Conservation (phyloP, 2,888 invertebrate genomes). For the Lagria hirta region DNA sequence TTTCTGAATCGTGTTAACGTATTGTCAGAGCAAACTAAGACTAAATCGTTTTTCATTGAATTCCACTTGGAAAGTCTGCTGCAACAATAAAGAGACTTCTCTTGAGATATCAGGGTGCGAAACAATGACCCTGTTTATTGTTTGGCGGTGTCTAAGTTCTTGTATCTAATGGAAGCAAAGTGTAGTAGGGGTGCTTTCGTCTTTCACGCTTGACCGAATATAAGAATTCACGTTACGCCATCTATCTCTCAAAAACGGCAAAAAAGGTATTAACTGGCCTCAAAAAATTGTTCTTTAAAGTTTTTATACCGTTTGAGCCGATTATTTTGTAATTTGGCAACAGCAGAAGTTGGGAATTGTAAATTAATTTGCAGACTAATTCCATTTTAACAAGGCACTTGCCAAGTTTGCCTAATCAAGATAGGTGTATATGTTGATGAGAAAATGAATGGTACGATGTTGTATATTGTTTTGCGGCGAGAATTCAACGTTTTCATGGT, state of each 20-base stretch:
- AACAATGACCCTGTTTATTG: slow-evolving; percentile 40
- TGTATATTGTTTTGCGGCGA: slow-evolving; percentile 21
- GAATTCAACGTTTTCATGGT: slow-evolving; percentile 11
- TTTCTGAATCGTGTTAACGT: too few relatives aligned
- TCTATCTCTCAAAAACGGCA: neutral
- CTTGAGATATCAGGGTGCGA: slow-evolving; percentile 33
- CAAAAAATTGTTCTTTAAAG: too few relatives aligned
- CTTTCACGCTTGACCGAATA: slow-evolving; percentile 18
- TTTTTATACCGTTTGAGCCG: neutral
- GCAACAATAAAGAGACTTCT: slow-evolving; percentile 26
- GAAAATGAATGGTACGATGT: slow-evolving; percentile 23
- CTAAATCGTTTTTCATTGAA: slow-evolving; percentile 20
- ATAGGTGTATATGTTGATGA: slow-evolving; percentile 23
- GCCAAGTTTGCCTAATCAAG: slow-evolving; percentile 27
- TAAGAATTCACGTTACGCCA: slow-evolving; percentile 9
- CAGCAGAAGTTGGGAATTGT: slow-evolving; percentile 19
- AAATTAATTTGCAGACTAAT: slow-evolving; percentile 27
- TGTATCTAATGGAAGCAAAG: slow-evolving; percentile 38
- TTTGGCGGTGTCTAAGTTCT: slow-evolving; percentile 35
- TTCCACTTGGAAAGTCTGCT: slow-evolving; percentile 21
- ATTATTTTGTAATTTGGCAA: slow-evolving; percentile 18
- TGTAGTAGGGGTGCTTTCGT: slow-evolving; percentile 28
- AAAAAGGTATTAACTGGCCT: too few relatives aligned
- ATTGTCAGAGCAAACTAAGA: slow-evolving; percentile 15
- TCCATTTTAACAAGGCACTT: slow-evolving; percentile 29